Conservation (phyloP, 2,797 vertebrate species). For the Halcyon chelicuti region DNA sequence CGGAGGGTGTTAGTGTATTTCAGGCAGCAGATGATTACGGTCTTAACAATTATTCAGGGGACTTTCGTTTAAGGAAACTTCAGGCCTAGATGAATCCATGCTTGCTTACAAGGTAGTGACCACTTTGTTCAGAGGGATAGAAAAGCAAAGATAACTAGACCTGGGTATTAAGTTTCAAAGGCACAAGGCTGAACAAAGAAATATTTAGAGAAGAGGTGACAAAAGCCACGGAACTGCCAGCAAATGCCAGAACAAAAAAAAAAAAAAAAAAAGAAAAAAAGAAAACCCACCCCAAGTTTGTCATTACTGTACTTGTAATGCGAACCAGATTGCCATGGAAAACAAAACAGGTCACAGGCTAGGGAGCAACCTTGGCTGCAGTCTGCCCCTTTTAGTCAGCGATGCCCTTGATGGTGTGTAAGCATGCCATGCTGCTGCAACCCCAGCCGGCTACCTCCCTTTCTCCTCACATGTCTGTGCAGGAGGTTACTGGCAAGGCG, state of each 20-base stretch:
- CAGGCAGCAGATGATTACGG: not conserved
- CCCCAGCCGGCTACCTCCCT: not conserved
- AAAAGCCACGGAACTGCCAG: constrained; percentile 57
- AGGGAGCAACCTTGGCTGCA: not conserved
- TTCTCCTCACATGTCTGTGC: not conserved
- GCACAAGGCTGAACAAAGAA: constrained; percentile 62
- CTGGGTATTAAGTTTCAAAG: constrained; percentile 70
- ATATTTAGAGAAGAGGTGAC: constrained; percentile 60
- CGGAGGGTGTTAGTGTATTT: not conserved
- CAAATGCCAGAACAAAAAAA: not conserved
- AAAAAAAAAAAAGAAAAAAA: too few species aligned
- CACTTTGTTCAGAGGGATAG: constrained; percentile 37
- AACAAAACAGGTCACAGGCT: not conserved
- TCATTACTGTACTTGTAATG: not conserved
- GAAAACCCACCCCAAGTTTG: not conserved
- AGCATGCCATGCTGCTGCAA: not conserved
- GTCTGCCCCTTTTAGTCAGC: not conserved
- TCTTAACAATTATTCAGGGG: not conserved
- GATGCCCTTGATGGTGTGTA: not conserved
- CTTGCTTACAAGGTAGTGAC: not conserved
- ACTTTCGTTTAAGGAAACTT: not conserved
- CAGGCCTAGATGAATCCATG: not conserved
- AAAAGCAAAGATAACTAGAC: constrained; percentile 54
- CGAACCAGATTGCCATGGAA: not conserved
- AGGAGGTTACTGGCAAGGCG: fast-evolving